Percentiles rank a stretch among this genome's conserved stretches.
Conservation (phyloP, 2,888 invertebrate species). For the Latheticus oryzae region DNA sequence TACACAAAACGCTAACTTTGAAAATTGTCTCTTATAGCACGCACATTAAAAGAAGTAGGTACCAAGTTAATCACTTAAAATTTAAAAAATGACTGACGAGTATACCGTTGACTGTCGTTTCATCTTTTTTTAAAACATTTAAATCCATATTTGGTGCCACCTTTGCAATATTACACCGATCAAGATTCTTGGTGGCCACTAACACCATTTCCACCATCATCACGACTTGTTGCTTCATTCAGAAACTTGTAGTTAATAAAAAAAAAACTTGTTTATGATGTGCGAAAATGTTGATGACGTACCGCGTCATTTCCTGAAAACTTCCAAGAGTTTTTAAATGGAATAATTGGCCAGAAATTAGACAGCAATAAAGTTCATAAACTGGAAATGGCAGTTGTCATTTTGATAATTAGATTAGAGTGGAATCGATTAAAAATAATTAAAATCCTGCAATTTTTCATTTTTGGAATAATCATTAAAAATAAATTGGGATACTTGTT, state of each 20-base stretch:
- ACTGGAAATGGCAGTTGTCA: background rate
- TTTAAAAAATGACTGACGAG: too few relatives aligned
- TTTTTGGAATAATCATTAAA: background rate
- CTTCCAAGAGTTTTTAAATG: slow-evolving; percentile 8
- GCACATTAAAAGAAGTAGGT: too few relatives aligned
- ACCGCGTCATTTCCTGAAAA: slow-evolving; percentile 9
- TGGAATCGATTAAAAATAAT: background rate
- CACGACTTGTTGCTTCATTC: slow-evolving; percentile 24
- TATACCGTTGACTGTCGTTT: too few relatives aligned
- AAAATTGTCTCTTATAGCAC: too few relatives aligned
- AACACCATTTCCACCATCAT: too few relatives aligned
- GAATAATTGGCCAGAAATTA: slow-evolving; percentile 5
- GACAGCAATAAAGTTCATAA: background rate
- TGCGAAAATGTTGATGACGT: slow-evolving; percentile 20
- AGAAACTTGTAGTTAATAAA: slow-evolving; percentile 10
- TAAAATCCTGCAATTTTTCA: background rate
- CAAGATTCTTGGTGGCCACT: background rate
- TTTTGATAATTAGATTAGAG: background rate
- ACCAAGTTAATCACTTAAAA: too few relatives aligned
- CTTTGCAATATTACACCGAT: too few relatives aligned
- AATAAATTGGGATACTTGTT: background rate
- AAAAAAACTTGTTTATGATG: slow-evolving; percentile 28
- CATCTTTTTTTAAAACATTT: too few relatives aligned
- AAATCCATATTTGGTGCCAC: too few relatives aligned
- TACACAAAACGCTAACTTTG: too few relatives aligned